Evolutionary conservation across 2,888 invertebrate genomes (phyloP), one percentile per base, ranked within the genome.

Genomic region (Agrotis ipsilon): DNA sequence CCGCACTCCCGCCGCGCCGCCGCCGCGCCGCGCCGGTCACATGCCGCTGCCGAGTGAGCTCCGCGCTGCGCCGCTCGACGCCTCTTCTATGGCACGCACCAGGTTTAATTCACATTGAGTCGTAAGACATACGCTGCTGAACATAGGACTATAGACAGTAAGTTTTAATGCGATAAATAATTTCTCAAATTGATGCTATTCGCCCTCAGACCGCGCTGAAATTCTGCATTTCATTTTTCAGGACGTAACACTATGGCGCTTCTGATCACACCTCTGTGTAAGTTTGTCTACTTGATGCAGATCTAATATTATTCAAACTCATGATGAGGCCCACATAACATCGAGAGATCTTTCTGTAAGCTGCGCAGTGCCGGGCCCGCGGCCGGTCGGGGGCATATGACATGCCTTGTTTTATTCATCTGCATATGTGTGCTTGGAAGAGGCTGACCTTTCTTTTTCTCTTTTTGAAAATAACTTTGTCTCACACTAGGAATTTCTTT

Each of bases 181-280:
- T 61, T 63, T 19, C 13, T 21, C n/a, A 6, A 19, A 7, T 45
- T 5, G 18, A 21, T 27, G 19, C 9, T 18, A 45, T 39, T 39
- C 39, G 39, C 39, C 39, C 39, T 39, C 39, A 39, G 32, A 24
- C 24, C 24, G 24, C 27, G n/a, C n/a, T n/a, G n/a, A n/a, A n/a
- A 49, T 18, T 9, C 11, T 27, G 39, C 0, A 16, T 14, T 24
- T 68, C 2, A 1, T 19, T 7, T 39, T 55, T 3, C 39, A 69
- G 68, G 24, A 14, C 46, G 3, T 3, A 24, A n/a, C 39, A 24
- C 24, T 18, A 68, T 68, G 69, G 39, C 6, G 1, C 6, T 11
- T 24, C 52, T 46, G 54, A 1, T 14, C 24, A 39, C 39, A 21
- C 14, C 67, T 18, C 39, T 69, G 19, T 48, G 68, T 68, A 69